phyloP scores from a whole-genome alignment of 2,888 invertebrate species.

The Drosophila vallismaia region DNA sequence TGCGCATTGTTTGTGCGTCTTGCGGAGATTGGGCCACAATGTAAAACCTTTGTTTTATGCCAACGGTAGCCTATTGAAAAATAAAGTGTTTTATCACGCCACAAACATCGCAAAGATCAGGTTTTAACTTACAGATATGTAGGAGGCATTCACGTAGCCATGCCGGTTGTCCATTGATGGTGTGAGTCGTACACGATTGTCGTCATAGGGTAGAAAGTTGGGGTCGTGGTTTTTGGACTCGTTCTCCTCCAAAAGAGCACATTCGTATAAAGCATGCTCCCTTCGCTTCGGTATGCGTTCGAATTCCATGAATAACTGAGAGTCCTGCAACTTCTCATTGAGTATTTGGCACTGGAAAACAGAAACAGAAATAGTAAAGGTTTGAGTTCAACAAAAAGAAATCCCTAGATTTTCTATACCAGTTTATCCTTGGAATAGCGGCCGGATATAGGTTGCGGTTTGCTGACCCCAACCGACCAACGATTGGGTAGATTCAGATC shows the following conservation, averaged over 20 bases:
- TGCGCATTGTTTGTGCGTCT: constrained; percentile 82
- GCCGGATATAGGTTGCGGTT: constrained; percentile 89
- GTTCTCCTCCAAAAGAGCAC: constrained; percentile 90
- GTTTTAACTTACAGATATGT: constrained; percentile 88
- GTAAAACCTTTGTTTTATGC: constrained; percentile 92
- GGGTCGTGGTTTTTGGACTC: constrained; percentile 84
- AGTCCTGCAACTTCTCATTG: constrained; percentile 88
- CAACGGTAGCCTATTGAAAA: constrained; percentile 89
- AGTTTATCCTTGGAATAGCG: constrained; percentile 92
- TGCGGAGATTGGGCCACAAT: constrained; percentile 86
- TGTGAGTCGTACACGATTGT: constrained; percentile 92
- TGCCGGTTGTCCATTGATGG: constrained; percentile 92
- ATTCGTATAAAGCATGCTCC: constrained; percentile 88
- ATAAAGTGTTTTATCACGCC: not conserved
- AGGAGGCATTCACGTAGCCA: constrained; percentile 97
- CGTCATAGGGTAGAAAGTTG: constrained; percentile 92
- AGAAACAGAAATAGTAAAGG: not conserved
- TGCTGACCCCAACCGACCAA: constrained; percentile 90
- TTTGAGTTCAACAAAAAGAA: not conserved
- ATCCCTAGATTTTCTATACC: constrained; percentile 85
- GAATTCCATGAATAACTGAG: constrained; percentile 92
- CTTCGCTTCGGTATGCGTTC: constrained; percentile 92
- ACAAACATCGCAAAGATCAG: not conserved
- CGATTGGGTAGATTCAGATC: constrained; percentile 86
- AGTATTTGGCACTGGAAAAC: constrained; percentile 86